Evolutionary conservation across 2,113 vertebrate species (phyloP).

Genomic region (Spea multiplicata): DNA sequence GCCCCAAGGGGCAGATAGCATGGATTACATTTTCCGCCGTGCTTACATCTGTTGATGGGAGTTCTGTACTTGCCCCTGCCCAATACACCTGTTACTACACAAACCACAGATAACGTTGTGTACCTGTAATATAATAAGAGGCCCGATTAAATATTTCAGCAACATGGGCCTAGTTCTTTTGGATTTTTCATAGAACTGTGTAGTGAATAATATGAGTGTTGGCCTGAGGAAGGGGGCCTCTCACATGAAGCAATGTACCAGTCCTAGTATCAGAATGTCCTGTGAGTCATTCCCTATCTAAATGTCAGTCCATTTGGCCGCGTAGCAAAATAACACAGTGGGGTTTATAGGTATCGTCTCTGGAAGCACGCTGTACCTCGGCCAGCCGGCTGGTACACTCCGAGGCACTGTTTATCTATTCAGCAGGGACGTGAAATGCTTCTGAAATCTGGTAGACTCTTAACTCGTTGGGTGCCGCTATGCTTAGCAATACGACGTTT

Average conservation of each 20-base stretch:
- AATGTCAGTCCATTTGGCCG: slow-evolving; percentile 29
- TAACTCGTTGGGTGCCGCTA: background rate
- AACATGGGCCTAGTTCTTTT: too few relatives aligned
- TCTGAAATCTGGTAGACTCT: background rate
- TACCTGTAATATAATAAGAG: too few relatives aligned
- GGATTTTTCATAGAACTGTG: too few relatives aligned
- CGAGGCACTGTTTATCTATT: slow-evolving; percentile 1
- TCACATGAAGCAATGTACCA: slow-evolving; percentile 27
- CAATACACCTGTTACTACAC: too few relatives aligned
- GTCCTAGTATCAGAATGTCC: slow-evolving; percentile 40
- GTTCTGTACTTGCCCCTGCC: too few relatives aligned
- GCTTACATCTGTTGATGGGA: too few relatives aligned
- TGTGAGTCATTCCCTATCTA: slow-evolving; percentile 33
- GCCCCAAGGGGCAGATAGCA: too few relatives aligned
- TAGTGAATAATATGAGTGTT: background rate
- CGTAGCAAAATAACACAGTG: slow-evolving; percentile 34
- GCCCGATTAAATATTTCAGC: too few relatives aligned
- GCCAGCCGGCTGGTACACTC: slow-evolving; percentile 14
- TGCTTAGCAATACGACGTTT: background rate
- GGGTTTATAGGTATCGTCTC: slow-evolving; percentile 36
- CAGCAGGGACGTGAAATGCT: background rate
- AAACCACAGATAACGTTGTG: too few relatives aligned
- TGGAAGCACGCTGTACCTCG: slow-evolving; percentile 10
- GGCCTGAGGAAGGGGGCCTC: background rate
- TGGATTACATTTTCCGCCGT: too few relatives aligned